These are phyloP conservation scores for Antigone vipio DNA, from an alignment of 2,113 vertebrate genomes.

Conservation along the genomic window DNA sequence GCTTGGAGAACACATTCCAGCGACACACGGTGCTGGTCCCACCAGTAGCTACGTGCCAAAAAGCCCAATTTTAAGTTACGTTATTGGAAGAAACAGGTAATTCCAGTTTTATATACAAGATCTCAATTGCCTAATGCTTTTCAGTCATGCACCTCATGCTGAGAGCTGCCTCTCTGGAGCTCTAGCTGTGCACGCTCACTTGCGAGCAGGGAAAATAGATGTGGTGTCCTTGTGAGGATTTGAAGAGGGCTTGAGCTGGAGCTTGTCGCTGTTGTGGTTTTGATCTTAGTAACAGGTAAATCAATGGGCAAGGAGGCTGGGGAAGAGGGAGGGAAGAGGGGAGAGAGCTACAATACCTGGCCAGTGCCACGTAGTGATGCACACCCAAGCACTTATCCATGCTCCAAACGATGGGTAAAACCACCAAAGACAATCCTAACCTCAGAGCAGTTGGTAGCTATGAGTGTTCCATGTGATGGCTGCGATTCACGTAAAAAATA, in stretches of 20 bases:
- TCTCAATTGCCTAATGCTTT: neutral
- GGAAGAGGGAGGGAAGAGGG: neutral
- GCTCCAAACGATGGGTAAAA: fast-evolving
- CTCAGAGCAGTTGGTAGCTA: neutral
- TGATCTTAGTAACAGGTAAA: neutral
- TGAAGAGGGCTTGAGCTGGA: neutral
- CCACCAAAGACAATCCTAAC: neutral
- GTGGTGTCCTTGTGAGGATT: neutral
- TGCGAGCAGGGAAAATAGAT: neutral
- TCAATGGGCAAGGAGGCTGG: neutral
- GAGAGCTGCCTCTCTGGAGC: neutral
- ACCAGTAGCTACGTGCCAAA: neutral
- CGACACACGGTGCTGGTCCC: fast-evolving
- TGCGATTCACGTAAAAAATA: neutral
- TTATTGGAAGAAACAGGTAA: neutral
- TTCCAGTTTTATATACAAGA: neutral
- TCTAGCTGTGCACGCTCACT: neutral
- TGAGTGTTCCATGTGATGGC: neutral
- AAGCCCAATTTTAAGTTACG: neutral
- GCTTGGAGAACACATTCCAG: fast-evolving
- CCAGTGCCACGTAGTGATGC: neutral
- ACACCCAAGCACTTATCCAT: neutral
- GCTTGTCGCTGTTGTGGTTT: neutral
- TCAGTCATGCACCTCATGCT: neutral
- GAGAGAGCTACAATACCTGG: fast-evolving